Percentiles rank a stretch among this genome's conserved stretches.
Conservation (phyloP, 2,797 vertebrate species). For the Enteromius mattozi region DNA sequence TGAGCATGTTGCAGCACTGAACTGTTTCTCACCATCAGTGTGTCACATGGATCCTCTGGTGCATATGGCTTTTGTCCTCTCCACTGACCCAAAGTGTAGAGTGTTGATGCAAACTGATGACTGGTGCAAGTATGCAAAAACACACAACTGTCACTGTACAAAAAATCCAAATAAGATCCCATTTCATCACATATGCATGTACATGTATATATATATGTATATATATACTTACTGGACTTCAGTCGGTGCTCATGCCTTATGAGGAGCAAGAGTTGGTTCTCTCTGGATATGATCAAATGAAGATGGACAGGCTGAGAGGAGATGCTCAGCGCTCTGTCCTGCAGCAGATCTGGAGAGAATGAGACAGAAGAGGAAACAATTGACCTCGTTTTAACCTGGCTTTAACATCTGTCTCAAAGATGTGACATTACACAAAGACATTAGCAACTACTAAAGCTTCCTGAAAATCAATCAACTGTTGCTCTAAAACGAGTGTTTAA, state of each 20-base stretch:
- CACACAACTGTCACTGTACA: neutral
- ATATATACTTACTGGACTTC: neutral
- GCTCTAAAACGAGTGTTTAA: neutral
- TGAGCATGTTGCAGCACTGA: constrained; percentile 13
- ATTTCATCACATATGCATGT: no score
- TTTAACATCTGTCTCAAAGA: neutral
- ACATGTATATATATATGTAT: no score
- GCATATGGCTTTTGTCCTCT: neutral
- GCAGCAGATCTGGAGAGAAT: neutral
- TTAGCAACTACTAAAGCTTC: neutral
- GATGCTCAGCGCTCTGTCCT: neutral
- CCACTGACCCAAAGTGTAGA: neutral
- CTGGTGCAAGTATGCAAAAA: neutral
- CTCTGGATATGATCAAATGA: neutral
- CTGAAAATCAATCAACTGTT: neutral
- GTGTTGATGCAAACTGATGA: neutral
- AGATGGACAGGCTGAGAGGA: neutral
- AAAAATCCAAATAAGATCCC: no score
- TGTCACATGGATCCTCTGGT: constrained; percentile 8
- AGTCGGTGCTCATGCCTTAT: neutral
- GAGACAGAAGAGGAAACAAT: neutral
- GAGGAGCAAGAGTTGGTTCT: neutral
- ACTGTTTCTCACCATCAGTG: constrained; percentile 32
- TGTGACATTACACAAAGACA: neutral
- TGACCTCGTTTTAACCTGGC: neutral